Base-by-base conservation (phyloP, 2,113 vertebrate species). In the Polypterus bichir region DNA sequence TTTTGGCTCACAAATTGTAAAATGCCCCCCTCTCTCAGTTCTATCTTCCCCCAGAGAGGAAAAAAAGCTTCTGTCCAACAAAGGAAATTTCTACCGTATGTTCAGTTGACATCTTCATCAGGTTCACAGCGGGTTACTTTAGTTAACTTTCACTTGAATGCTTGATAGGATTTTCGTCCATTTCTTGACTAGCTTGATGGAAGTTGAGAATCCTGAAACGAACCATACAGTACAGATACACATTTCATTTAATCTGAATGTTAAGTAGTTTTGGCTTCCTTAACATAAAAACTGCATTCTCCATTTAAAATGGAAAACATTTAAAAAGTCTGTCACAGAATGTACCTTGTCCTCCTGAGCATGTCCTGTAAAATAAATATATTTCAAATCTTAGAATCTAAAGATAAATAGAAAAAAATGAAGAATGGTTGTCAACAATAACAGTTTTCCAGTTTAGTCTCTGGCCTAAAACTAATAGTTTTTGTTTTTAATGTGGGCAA, bases 401-500 rank as follows among this genome's bases (percentile, higher is more conserved):
- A 68, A 72, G 70, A 75, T 69, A 77, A 70, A 67, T 71, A 76
- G 78, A 83, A 82, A 75, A 75, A 82, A 76, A 70, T 77, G 75
- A 84, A 27, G 27, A 87, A 81, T 81, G 74, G 69, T 83, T 85
- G 80, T 83, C 84, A 85, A 74, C 73, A 80, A 89, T 90, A 82
- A 88, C 83, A 90, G 92, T 91, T 88, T 89, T 90, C 92, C 89
- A 93, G 88, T 92, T 93, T 95, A 93, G 94, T 92, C 94, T 88
- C 85, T 91, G 90, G 86, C 88, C 83, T 60, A 81, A 81, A 89
- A 88, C 84, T 78, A 79, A 78, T 76, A 73, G 73, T 27, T 27
- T 27, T 27, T 27, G 1, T 27, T n/a, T n/a, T n/a, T n/a, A 68
- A 76, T 64, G 63, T 47, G 61, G 61, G 59, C 67, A 62, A 76